A percentile compares a stretch with the other conserved stretches of the same genome.
These are phyloP conservation scores for Falco biarmicus DNA, from an alignment of 2,797 vertebrate genomes.

Conservation along the genomic window DNA sequence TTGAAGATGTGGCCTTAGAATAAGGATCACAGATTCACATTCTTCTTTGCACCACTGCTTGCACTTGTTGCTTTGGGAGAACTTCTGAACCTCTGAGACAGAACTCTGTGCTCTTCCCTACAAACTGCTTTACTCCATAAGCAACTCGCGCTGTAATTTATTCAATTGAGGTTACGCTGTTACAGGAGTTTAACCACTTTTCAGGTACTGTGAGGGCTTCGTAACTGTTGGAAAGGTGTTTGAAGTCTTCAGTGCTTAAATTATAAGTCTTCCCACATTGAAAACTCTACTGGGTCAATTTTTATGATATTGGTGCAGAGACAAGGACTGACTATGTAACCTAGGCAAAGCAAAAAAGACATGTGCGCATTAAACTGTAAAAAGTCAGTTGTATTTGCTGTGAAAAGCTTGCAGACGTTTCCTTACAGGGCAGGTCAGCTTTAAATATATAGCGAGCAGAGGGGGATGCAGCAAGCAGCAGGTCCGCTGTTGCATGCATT, in stretches of 20 bases:
- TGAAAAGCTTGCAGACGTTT: not conserved
- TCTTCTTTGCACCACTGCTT: not conserved
- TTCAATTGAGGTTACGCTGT: not conserved
- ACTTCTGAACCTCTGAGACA: not conserved
- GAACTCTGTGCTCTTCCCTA: not conserved
- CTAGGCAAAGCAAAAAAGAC: not conserved
- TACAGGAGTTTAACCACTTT: not conserved
- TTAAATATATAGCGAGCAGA: accelerated
- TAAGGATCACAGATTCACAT: accelerated
- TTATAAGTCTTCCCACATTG: not conserved
- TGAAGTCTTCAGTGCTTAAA: not conserved
- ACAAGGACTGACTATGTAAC: not conserved
- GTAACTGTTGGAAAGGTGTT: not conserved
- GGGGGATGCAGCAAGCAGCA: not conserved
- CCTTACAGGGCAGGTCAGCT: not conserved
- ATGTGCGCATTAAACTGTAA: not conserved
- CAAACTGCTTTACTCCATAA: not conserved
- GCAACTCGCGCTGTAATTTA: accelerated
- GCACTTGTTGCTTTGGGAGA: not conserved
- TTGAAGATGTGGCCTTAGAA: not conserved
- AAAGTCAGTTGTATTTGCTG: not conserved
- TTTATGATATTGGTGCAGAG: not conserved
- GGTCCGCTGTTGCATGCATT: no score
- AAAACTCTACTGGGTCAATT: not conserved
- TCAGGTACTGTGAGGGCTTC: not conserved